phyloP scores from a whole-genome alignment of 1,140 invertebrate species.

The Drosophila gunungcola region DNA sequence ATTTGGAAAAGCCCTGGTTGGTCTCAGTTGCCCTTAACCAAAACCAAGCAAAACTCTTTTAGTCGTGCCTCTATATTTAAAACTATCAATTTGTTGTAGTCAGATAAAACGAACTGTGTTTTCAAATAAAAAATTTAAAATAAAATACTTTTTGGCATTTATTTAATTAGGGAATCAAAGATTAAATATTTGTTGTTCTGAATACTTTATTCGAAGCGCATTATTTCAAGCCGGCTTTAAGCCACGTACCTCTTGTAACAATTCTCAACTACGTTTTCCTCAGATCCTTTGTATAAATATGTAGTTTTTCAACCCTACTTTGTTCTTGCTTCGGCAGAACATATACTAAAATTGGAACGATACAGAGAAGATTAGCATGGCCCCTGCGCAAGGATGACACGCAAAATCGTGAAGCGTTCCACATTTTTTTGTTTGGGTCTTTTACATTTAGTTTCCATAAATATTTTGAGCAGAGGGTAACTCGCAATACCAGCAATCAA shows the following conservation, averaged over 20 bases:
- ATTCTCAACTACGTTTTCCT: slow-evolving; percentile 52
- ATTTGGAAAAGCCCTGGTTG: slow-evolving; percentile 4
- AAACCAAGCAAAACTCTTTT: slow-evolving; percentile 60
- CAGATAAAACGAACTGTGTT: slow-evolving; percentile 70
- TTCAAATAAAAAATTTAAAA: slow-evolving; percentile 43
- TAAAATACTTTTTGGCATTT: not conserved
- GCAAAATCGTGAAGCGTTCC: slow-evolving; percentile 95
- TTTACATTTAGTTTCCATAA: no score
- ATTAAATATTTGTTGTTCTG: no score
- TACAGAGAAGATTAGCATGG: slow-evolving; percentile 97
- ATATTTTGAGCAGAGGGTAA: no score
- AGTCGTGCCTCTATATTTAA: slow-evolving; percentile 72
- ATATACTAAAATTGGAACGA: slow-evolving; percentile 94
- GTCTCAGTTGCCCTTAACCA: slow-evolving; percentile 13
- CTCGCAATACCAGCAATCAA: no score
- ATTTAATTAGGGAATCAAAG: no score
- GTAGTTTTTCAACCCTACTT: not conserved
- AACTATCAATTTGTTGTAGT: slow-evolving; percentile 63
- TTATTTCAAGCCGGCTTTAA: no score
- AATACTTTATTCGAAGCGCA: no score
- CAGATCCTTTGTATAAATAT: slow-evolving; percentile 2
- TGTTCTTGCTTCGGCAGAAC: slow-evolving; percentile 91
- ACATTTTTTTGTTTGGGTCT: slow-evolving; percentile 87
- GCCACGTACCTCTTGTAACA: not conserved
- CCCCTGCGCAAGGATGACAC: slow-evolving; percentile 96